Base-by-base conservation (phyloP, 2,797 vertebrate species). In the Echeneis naucrates region DNA sequence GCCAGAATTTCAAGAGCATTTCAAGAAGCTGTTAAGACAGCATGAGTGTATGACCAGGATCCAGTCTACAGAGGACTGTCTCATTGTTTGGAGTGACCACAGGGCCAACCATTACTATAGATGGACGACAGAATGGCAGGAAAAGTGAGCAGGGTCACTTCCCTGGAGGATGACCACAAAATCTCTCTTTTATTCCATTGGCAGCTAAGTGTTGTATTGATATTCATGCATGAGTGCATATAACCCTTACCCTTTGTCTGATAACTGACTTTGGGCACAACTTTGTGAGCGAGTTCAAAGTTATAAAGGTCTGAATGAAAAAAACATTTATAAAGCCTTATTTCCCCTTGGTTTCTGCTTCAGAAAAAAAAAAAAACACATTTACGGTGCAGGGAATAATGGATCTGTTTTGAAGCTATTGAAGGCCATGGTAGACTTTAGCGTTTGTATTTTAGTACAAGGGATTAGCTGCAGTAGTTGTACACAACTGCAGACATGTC, bases 41-140 rank as follows among this genome's bases (percentile, higher is more conserved):
- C 11, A 69, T 64, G 58, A 44, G 69, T 19, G 67, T 47, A 5
- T 24, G 47, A 40, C 40, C 16, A 4, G 51, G 76, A 60, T 80
- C 69, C 48, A 8, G 54, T 74, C 81, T 68, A 11, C 30, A 74
- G 83, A 71, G 81, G 58, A 57, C 13, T 21, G 17, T 52, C 24
- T 27, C 44, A 65, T 42, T 81, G 70, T 75, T 77, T 55, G 27
- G 24, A 57, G 61, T 66, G 77, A 81, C 54, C 55, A 52, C 16
- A 5, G 68, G 71, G 72, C 57, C 68, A 68, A 67, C n/a, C 40
- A 50, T 65, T 23, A 59, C 70, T 26, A 69, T 55, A 63, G 73
- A 78, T 27, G 60, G 59, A 48, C 75, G 51, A 55, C 66, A 62
- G 51, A 30, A 37, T 66, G 68, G 53, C 40, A 58, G 57, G n/a